Conservation (phyloP, 2,888 invertebrate species). For the Eupithecia dodoneata region DNA sequence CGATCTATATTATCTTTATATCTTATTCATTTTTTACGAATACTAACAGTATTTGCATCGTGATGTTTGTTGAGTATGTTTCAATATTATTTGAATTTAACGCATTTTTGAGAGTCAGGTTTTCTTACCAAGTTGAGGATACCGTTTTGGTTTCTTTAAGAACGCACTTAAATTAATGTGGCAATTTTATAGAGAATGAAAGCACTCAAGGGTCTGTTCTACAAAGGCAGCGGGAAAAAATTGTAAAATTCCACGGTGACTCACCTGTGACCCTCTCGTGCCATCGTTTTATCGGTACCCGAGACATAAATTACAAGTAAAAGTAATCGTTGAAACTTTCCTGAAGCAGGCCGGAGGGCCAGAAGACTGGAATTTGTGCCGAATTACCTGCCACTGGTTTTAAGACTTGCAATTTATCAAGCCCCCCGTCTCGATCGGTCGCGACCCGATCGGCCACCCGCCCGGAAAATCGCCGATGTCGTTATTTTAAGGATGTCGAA, state of each 20-base stretch:
- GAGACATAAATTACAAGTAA: conserved; percentile 79
- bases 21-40: conserved; percentile 42
- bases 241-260: conserved; percentile 59
- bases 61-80: conserved; percentile 35
- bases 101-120: background rate
- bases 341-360: conserved; percentile 68
- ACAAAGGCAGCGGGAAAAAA: conserved; percentile 55
- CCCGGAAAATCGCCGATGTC: conserved; percentile 69
- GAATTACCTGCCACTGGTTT: conserved; percentile 86
- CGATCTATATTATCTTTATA: conserved; percentile 38
- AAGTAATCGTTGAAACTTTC: conserved; percentile 82
- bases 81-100: conserved; percentile 22
- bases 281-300: conserved; percentile 73
- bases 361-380: conserved; percentile 75
- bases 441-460: conserved; percentile 58
- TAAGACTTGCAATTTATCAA: conserved; percentile 86
- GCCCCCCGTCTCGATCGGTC: conserved; percentile 68
- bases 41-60: conserved; percentile 37
- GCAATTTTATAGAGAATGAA: conserved; percentile 52
- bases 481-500: conserved; percentile 61
- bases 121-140: conserved; percentile 11
- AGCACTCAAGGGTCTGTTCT: conserved; percentile 53
- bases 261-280: conserved; percentile 75
- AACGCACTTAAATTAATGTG: conserved; percentile 39
- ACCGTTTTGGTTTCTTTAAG: conserved; percentile 19